Evolutionary conservation across 64 coral and sea anemone genomes (phyloP).

Genomic region (Montipora cactus): DNA sequence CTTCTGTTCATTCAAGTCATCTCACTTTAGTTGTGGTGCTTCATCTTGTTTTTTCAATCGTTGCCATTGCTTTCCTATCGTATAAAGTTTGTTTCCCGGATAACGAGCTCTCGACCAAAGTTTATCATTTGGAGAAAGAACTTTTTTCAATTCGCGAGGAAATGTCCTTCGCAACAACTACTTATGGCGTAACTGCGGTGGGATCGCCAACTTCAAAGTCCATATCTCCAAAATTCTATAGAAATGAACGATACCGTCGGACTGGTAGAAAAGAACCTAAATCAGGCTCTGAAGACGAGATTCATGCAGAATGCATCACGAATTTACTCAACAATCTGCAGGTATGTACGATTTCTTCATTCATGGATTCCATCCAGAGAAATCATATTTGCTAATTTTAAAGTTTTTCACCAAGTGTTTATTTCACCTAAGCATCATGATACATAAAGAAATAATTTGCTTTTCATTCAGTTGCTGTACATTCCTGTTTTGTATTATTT

Average conservation of each 20-base stretch:
- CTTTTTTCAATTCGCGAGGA: background rate
- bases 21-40: background rate
- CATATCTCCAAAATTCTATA: background rate
- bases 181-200: too few relatives aligned
- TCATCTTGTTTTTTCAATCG: constrained; percentile 2
- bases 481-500: too few relatives aligned
- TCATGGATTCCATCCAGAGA: too few relatives aligned
- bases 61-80: background rate
- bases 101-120: constrained; percentile 17
- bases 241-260: background rate
- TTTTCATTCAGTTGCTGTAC: too few relatives aligned
- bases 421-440: too few relatives aligned
- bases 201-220: background rate
- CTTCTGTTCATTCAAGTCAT: background rate
- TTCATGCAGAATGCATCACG: background rate
- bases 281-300: background rate
- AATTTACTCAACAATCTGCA: background rate
- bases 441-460: too few relatives aligned
- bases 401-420: too few relatives aligned
- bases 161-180: background rate
- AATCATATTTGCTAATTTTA: too few relatives aligned
- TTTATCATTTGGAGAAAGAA: constrained; percentile 8
- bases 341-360: background rate
- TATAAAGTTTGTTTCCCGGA: constrained; percentile 17
- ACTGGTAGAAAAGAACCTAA: background rate